These are phyloP conservation scores for Rhegmatorhina hoffmannsi DNA, from an alignment of 2,113 vertebrate genomes.

Conservation along the genomic window DNA sequence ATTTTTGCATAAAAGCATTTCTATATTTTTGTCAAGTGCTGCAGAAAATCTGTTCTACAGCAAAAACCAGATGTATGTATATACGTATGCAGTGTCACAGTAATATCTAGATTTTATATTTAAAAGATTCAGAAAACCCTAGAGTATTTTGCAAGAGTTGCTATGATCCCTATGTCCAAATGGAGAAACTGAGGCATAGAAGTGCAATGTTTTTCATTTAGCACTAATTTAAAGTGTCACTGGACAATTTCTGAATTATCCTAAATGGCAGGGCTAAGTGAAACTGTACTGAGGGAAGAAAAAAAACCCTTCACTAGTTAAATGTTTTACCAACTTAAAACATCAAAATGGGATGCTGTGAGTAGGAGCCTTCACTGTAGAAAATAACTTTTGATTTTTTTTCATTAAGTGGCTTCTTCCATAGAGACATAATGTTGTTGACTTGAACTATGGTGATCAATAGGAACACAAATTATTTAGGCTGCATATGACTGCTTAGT, in stretches of 20 bases:
- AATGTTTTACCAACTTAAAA: neutral
- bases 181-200: neutral
- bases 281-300: neutral
- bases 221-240: neutral
- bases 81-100: neutral
- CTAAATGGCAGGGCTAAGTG: neutral
- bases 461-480: neutral
- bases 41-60: neutral
- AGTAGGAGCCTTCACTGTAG: neutral
- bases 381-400: neutral
- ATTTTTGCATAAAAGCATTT: neutral
- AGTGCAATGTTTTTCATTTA: neutral
- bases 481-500: neutral
- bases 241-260: neutral
- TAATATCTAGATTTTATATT: neutral
- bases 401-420: neutral
- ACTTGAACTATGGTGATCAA: neutral
- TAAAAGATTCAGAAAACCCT: neutral
- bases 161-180: neutral
- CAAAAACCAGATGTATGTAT: neutral
- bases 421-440: neutral
- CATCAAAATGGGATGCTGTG: neutral
- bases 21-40: neutral
- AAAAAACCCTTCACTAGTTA: neutral
- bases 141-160: neutral